Conservation (phyloP, 2,888 invertebrate species). For the Leucoptera coffeella region DNA sequence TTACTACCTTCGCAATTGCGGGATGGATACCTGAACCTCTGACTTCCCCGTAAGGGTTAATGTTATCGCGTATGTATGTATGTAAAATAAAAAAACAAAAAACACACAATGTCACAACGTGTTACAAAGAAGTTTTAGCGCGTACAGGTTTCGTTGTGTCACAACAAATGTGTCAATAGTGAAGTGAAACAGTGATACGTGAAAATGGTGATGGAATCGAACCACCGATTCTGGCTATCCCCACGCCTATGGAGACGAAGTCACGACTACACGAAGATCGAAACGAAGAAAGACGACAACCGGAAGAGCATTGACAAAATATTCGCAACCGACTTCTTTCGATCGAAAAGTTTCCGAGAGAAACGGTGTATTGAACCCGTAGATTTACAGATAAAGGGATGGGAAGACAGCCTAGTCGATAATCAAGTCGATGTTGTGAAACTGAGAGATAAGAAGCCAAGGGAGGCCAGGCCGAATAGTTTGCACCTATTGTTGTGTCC, state of each 20-base stretch:
- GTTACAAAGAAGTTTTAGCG: no score
- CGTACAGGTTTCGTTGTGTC: no score
- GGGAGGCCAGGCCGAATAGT: slow-evolving; percentile 39
- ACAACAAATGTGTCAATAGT: no score
- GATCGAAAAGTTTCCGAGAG: slow-evolving; percentile 20
- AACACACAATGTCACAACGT: no score
- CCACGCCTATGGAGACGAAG: slow-evolving; percentile 41
- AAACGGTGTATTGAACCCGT: slow-evolving; percentile 18
- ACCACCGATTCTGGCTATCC: slow-evolving; percentile 38
- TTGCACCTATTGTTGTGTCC: slow-evolving; percentile 38
- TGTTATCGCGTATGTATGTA: no score
- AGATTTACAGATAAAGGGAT: slow-evolving; percentile 20
- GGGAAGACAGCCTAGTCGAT: slow-evolving; percentile 3
- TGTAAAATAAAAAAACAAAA: no score
- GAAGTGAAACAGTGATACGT: slow-evolving; percentile 2
- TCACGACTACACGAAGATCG: slow-evolving; percentile 40
- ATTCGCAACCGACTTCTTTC: slow-evolving; percentile 27
- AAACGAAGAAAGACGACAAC: slow-evolving; percentile 11
- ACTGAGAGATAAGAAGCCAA: slow-evolving; percentile 29
- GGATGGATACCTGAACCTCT: no score
- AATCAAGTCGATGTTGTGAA: slow-evolving; percentile 26
- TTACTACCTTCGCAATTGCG: no score
- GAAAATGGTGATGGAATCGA: slow-evolving; percentile 45
- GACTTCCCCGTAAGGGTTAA: no score
- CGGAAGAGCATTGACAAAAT: slow-evolving; percentile 13